Evolutionary conservation across 2,888 invertebrate species (phyloP), one percentile per base, ranked within the genome.

Genomic region (Gisinianus flammeolus): DNA sequence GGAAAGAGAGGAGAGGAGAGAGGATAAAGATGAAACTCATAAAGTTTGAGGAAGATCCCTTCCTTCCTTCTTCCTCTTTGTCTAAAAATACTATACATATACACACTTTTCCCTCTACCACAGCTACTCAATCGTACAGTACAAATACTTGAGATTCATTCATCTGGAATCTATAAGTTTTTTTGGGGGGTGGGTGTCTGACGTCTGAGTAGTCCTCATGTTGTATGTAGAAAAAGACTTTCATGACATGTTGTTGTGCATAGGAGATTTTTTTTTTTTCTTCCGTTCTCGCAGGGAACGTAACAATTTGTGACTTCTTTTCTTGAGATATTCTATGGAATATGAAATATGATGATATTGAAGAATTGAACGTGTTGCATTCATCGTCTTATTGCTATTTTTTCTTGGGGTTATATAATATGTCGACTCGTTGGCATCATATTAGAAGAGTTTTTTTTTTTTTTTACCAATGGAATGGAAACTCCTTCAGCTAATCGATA

Each of bases 21-120:
- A 64, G 66, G 74, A 74, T 74, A 52, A 74, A 66, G 66, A 74
- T 74, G 74, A 74, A 74, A 74, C 74, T 74, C 74, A 74, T 74
- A 74, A 74, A 74, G 44, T 64, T 74, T 62, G 62, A 24, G 74
- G 35, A 74, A 74, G 33, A 31, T 62, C 54, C 5, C 44, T 33
- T 73, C 30, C 44, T 31, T 73, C 33, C 35, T 35, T 31, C 72
- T 52, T 56, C 16, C 24, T 19, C 52, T 22, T 64, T 64, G 64
- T 64, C 64, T 26, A 44, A 56, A 22, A n/a, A 56, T 12, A 6
- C 4, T 56, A 56, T n/a, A 3, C 56, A 6, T 56, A 56, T 56
- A 22, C 22, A 44, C 10, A 44, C 52, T 44, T 44, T 44, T 8
- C 8, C 8, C 16, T 44, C 52, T 22, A 56, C 4, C 19, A n/a